Percentiles rank a stretch among this genome's conserved stretches.
These are phyloP conservation scores for Pogonophryne albipinna DNA, from an alignment of 2,797 vertebrate genomes.

Conservation along the genomic window DNA sequence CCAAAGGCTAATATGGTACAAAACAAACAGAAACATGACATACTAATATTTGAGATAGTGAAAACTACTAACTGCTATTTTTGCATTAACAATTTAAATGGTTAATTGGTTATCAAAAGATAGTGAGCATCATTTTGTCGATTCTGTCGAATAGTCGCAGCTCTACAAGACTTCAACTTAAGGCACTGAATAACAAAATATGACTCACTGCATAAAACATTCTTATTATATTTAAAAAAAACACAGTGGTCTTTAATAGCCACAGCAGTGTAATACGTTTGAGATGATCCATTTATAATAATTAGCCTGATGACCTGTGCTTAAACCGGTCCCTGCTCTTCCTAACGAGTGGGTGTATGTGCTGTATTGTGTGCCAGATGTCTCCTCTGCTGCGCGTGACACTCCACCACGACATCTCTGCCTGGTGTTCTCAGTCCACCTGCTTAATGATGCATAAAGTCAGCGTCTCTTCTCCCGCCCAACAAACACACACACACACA, in stretches of 20 bases:
- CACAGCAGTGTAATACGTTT: slow-evolving; percentile 47
- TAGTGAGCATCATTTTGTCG: no score
- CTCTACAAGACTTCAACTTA: slow-evolving; percentile 1
- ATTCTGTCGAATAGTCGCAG: no score
- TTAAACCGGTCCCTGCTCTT: slow-evolving; percentile 44
- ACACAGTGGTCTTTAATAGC: slow-evolving; percentile 14
- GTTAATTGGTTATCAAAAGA: no score
- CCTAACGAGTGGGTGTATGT: slow-evolving; percentile 64
- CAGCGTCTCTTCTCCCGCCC: slow-evolving; percentile 57
- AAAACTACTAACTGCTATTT: no score
- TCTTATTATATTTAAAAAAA: slow-evolving; percentile 5
- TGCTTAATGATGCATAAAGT: slow-evolving; percentile 83
- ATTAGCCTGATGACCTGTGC: slow-evolving; percentile 54
- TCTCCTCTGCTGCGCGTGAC: slow-evolving; percentile 57
- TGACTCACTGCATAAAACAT: slow-evolving; percentile 6
- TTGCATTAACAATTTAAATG: no score
- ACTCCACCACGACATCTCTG: slow-evolving; percentile 55
- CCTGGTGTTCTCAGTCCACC: slow-evolving; percentile 76
- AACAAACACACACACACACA: slow-evolving; percentile 38
- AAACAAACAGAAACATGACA: no score
- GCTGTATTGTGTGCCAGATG: slow-evolving; percentile 76
- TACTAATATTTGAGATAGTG: no score
- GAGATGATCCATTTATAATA: slow-evolving; percentile 60
- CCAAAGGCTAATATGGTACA: no score
- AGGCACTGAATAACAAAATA: neutral